These are phyloP conservation scores for Sapayoa aenigma DNA, from an alignment of 2,113 vertebrate genomes.

Conservation along the genomic window DNA sequence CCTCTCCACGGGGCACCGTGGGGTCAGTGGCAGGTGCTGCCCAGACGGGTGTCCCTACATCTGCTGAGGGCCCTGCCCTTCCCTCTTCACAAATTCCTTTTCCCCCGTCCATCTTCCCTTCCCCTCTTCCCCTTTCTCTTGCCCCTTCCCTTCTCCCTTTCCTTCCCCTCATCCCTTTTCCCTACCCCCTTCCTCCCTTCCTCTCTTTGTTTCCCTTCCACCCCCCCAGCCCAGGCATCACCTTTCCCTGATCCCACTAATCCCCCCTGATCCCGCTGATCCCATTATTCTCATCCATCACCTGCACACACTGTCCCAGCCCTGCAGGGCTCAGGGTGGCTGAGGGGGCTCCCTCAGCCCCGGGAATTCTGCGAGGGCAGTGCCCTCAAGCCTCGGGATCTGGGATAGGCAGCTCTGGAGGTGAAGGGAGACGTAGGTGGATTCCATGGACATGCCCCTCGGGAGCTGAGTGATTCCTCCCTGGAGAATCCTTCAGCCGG, in stretches of 20 bases:
- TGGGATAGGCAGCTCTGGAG: neutral
- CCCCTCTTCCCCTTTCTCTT: neutral
- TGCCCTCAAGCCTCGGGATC: neutral
- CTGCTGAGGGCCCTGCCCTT: too few species aligned
- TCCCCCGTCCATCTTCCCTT: too few species aligned
- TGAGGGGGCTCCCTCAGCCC: neutral
- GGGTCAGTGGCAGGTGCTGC: neutral
- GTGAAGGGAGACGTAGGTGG: neutral
- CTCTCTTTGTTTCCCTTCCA: neutral
- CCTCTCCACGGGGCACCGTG: rapidly evolving
- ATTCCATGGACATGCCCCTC: neutral
- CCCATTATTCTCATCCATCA: neutral
- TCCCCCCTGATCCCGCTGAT: neutral
- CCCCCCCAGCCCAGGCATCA: neutral
- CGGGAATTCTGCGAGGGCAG: neutral
- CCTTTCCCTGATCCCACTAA: neutral
- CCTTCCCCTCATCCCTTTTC: neutral
- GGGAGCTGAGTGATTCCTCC: neutral
- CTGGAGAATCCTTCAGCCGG: neutral
- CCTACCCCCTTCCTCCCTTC: neutral
- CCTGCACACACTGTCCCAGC: neutral
- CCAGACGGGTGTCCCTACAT: rapidly evolving
- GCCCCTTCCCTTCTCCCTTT: neutral
- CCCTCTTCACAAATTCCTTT: too few species aligned
- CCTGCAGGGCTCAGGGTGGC: rapidly evolving